Conservation (phyloP, 2,113 vertebrate genomes). For the Edolisoma coerulescens region DNA sequence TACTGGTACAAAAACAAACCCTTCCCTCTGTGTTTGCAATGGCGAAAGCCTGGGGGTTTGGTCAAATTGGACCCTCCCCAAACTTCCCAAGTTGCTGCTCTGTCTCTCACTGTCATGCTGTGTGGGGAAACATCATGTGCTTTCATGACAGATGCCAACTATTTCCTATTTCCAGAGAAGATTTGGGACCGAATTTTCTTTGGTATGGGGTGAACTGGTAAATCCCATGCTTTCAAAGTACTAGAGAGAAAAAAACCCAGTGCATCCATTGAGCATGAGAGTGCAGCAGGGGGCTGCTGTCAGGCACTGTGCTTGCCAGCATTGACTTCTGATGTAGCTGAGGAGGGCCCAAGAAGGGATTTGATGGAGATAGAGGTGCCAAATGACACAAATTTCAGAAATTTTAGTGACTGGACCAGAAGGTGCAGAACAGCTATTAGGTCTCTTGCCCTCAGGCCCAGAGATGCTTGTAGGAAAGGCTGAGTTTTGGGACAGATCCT, state of each 20-base stretch:
- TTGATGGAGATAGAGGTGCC: neutral
- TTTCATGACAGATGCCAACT: neutral
- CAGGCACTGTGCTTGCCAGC: neutral
- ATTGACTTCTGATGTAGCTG: neutral
- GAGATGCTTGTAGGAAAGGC: neutral
- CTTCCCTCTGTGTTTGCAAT: neutral
- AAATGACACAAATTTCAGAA: neutral
- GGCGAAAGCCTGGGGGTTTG: neutral
- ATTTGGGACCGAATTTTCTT: neutral
- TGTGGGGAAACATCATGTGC: neutral
- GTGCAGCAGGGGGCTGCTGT: neutral
- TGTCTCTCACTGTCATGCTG: fast-evolving
- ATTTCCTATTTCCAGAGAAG: neutral
- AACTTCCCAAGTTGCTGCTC: neutral
- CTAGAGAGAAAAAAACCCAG: neutral
- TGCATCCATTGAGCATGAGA: neutral
- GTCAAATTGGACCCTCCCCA: neutral
- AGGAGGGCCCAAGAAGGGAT: neutral
- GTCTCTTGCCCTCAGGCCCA: neutral
- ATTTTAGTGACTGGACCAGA: neutral
- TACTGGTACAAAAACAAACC: neutral
- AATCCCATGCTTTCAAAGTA: neutral
- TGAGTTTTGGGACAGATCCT: neutral
- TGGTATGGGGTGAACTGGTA: neutral
- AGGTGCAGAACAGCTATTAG: neutral